A percentile compares a stretch with the other conserved stretches of the same genome.
phyloP scores from a whole-genome alignment of 1,140 invertebrate species.

The Delia radicum region DNA sequence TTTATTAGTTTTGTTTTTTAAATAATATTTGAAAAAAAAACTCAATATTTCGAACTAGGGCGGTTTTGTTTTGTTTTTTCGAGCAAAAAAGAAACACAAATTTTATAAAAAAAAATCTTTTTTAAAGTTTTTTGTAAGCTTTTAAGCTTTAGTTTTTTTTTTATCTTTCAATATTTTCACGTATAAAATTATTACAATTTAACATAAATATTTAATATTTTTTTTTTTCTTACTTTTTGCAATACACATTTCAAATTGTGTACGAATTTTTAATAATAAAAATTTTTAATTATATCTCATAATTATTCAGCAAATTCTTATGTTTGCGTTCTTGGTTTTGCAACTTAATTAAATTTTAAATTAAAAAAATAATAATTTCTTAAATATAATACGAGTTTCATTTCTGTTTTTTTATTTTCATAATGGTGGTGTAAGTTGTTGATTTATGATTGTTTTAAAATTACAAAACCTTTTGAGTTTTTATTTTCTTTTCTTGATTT shows the following conservation, averaged over 20 bases:
- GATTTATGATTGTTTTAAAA: slow-evolving; percentile 15
- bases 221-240: neutral
- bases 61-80: neutral
- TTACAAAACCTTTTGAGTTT: slow-evolving; percentile 16
- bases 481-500: neutral
- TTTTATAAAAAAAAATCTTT: neutral
- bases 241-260: neutral
- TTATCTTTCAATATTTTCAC: too few relatives aligned
- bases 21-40: neutral
- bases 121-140: neutral
- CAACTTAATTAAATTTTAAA: neutral
- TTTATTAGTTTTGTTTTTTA: neutral
- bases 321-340: neutral
- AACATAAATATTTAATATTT: neutral
- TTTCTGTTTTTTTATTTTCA: neutral
- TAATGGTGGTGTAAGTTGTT: neutral
- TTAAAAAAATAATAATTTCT: neutral
- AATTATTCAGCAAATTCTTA: neutral
- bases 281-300: neutral
- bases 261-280: too few relatives aligned
- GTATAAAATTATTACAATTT: neutral
- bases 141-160: neutral
- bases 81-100: neutral
- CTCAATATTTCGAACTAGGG: neutral
- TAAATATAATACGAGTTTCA: neutral